Evolutionary conservation across 2,797 vertebrate species (phyloP), one percentile per base, ranked within the genome.

Genomic region (Anguilla megastoma): DNA sequence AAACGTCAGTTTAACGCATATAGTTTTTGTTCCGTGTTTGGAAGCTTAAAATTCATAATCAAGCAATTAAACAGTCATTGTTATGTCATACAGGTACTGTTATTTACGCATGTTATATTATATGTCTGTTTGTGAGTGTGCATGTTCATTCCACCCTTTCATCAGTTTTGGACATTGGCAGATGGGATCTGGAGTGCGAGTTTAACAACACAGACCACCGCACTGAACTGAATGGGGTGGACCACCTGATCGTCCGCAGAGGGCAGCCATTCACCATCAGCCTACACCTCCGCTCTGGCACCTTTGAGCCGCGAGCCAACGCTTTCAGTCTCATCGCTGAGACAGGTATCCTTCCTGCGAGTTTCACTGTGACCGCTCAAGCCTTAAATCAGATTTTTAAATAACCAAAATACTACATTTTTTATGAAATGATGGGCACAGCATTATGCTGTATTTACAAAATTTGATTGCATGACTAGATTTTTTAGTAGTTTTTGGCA

Each of bases 241-340:
- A 94, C 0, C 95, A 91, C n/a, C 95, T 99, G 90, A 95, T 99
- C 10, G 94, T 99, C 85, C 96, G 98, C 76, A 94, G 98, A 66
- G 98, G 98, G 0, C 97, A 98, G 90, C 86, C 93, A 0, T 99
- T 99, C 92, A 79, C 90, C 24, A 86, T 98, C 94, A 97, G 93
- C 0, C 95, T 99, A 87, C 83, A 91, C 89, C 98, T 98, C 16
- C 92, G 93, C 0, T 97, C 96, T 5, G 95, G 97, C 0, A 89
- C 1, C 76, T 98, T 96, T 0, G 93, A 98, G 45, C 94, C 96
- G 0, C 94, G 95, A 0, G 87, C 93, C 93, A 97, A 96, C 93
- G 94, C 93, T 41, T 94, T 99, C 0, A 89, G 95, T 89, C 96
- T 96, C 89, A 90, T 91, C 0, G 96, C 94, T 0, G 93, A 97